Conservation (phyloP, 2,888 invertebrate species). For the Eutolmus rufibarbis region DNA sequence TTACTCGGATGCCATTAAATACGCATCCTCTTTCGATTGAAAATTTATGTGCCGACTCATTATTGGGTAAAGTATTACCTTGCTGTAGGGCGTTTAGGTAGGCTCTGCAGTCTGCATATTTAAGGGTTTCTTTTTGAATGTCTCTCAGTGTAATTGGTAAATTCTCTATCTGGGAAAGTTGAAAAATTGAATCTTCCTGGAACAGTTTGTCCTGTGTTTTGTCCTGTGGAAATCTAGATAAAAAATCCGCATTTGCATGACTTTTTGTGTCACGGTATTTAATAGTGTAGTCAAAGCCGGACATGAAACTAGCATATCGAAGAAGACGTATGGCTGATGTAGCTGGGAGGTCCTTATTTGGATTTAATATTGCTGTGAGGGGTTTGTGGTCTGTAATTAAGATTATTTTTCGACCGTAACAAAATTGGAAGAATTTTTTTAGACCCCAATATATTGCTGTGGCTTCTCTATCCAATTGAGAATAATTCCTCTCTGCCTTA, state of each 20-base stretch:
- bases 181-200: not conserved
- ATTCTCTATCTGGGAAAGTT: not conserved
- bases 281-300: constrained; percentile 45
- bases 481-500: constrained; percentile 50
- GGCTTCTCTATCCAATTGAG: constrained; percentile 52
- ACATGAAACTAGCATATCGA: constrained; percentile 46
- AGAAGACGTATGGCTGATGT: constrained; percentile 46
- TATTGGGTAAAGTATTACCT: not conserved
- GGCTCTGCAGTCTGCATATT: not conserved
- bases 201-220: not conserved
- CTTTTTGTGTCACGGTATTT: constrained; percentile 37
- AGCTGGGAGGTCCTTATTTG: constrained; percentile 40
- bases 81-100: not conserved
- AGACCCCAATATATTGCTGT: constrained; percentile 55
- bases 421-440: constrained; percentile 55
- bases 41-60: constrained; percentile 19
- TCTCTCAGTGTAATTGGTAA: not conserved
- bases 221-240: constrained; percentile 45
- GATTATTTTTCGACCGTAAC: constrained; percentile 56
- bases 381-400: constrained; percentile 45
- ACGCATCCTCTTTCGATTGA: constrained; percentile 35
- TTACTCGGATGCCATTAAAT: not conserved
- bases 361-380: not conserved
- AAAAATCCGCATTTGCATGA: constrained; percentile 44
- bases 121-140: not conserved